Evolutionary conservation across 2,797 vertebrate genomes (phyloP), one percentile per base, ranked within the genome.

Genomic region (Perdix hodgsoniae): DNA sequence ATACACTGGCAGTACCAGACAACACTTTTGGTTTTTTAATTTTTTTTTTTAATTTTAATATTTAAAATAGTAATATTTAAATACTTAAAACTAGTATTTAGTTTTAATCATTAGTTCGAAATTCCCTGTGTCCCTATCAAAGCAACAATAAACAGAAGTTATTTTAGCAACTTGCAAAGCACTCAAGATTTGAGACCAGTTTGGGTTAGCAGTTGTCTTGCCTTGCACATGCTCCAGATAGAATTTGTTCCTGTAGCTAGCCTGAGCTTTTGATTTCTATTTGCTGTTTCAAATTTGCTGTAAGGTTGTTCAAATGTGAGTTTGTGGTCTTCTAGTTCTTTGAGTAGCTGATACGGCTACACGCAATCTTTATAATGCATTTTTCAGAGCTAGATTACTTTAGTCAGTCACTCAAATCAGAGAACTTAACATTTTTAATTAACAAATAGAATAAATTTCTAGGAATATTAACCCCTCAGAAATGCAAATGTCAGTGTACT

Each of bases 401-500:
- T 16, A 65, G 27, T 10, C 3, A 3, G 59, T 73, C 60, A 49
- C 40, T 35, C 11, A n/a, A 67, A 64, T 26, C 40, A 63, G 12
- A 61, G 21, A 63, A 23, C 10, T 50, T 2, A 26, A 33, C 54
- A 10, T 35, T 54, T 40, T 60, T 15, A 57, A 72, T 17, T 29
- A 72, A n/a, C 56, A 81, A 39, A 45, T 64, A 50, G 52, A 44
- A 59, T 14, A 24, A 8, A 22, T 57, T 37, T 66, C 67, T 12
- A 69, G 44, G 54, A 61, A 61, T 35, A 42, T 13, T 52, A 83
- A 60, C 16, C 10, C 64, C 49, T 8, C 39, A 50, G 44, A 79
- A 50, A 19, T 4, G 5, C 2, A 2, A 33, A 0, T 33, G 10
- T 52, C 64, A 22, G 11, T 14, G 11, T 14, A 33, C n/a, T 57